These are phyloP conservation scores for Gobius niger DNA, from an alignment of 2,113 vertebrate species.

Conservation along the genomic window DNA sequence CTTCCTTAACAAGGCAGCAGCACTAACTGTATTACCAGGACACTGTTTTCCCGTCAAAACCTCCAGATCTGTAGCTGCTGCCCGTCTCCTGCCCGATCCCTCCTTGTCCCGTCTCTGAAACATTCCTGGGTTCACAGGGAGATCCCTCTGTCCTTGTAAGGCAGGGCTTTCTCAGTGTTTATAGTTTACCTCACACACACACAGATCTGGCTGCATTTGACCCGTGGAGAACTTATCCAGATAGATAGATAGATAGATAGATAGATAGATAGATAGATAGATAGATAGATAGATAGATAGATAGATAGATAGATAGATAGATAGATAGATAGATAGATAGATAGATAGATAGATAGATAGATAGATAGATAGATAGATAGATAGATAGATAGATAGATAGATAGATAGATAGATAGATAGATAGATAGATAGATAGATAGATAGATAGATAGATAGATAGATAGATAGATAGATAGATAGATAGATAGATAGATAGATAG, in stretches of 20 bases:
- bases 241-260: neutral
- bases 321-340: too few relatives aligned
- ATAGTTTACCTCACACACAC: slow-evolving; percentile 68
- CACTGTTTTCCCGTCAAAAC: slow-evolving; percentile 62
- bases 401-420: too few relatives aligned
- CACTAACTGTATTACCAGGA: slow-evolving; percentile 44
- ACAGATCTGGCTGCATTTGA: slow-evolving; percentile 28
- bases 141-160: slow-evolving; percentile 79
- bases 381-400: too few relatives aligned
- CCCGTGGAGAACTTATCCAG: slow-evolving; percentile 30
- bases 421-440: neutral
- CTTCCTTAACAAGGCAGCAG: slow-evolving; percentile 35
- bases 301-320: too few relatives aligned
- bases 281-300: too few relatives aligned
- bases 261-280: too few relatives aligned
- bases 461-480: too few relatives aligned
- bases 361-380: too few relatives aligned
- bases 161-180: slow-evolving; percentile 71
- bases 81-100: slow-evolving; percentile 26
- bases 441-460: too few relatives aligned
- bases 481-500: too few relatives aligned
- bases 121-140: slow-evolving; percentile 73
- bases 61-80: slow-evolving; percentile 44
- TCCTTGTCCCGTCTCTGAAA: slow-evolving; percentile 39
- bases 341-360: too few relatives aligned